Conservation (phyloP, 2,113 vertebrate genomes). For the Ceuthmochares aereus region DNA sequence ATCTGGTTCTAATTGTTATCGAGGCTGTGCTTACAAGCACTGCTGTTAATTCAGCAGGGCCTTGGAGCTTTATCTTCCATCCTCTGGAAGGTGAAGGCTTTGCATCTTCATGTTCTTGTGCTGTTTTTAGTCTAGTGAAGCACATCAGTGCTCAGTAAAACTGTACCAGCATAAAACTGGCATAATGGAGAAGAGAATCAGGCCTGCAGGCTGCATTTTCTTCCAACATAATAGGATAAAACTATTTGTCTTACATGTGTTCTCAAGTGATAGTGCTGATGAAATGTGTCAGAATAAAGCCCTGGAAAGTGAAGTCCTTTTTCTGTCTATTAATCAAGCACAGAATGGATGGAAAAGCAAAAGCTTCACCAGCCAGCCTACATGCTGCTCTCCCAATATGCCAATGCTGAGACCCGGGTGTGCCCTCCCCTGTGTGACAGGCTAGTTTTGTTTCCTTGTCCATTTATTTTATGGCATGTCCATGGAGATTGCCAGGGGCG, state of each 20-base stretch:
- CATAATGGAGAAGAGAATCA: conserved; percentile 51
- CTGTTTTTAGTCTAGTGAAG: conserved; percentile 5
- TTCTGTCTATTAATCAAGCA: conserved; percentile 62
- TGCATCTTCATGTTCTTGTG: neutral
- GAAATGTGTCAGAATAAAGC: conserved; percentile 64
- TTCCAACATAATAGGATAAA: conserved; percentile 67
- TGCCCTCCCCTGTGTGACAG: conserved; percentile 15
- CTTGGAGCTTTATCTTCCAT: neutral
- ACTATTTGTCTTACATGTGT: conserved; percentile 28
- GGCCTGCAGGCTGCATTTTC: conserved; percentile 49
- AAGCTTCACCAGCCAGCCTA: neutral
- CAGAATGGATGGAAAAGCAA: conserved; percentile 23
- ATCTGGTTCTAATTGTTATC: neutral
- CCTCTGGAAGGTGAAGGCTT: neutral
- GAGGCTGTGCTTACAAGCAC: neutral
- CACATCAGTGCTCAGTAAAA: neutral
- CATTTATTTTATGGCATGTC: conserved; percentile 23
- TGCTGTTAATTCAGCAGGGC: neutral
- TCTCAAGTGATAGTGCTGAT: conserved; percentile 37
- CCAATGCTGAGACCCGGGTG: neutral
- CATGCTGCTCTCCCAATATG: neutral
- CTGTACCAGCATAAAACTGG: conserved; percentile 8
- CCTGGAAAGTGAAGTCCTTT: conserved; percentile 35
- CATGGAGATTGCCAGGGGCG: neutral
- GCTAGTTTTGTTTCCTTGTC: conserved; percentile 39